Conservation (phyloP, 2,113 vertebrate genomes). For the Ochotona curzoniae region DNA sequence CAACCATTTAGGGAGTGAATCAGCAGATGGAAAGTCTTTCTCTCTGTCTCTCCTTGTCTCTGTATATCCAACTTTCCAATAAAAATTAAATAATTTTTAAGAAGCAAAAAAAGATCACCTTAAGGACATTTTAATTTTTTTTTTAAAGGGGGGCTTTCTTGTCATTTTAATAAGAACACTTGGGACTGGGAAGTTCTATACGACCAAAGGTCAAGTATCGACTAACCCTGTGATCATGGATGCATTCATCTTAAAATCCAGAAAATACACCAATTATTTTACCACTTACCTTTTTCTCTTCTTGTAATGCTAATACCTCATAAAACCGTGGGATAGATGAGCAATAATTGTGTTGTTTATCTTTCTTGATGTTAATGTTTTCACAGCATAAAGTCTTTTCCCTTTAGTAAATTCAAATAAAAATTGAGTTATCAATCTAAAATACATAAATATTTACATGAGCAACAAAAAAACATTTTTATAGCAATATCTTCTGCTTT, state of each 20-base stretch:
- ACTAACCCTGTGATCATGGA: conserved; percentile 47
- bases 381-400: conserved; percentile 83
- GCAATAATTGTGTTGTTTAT: conserved; percentile 81
- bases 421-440: conserved; percentile 81
- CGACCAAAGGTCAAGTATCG: not conserved
- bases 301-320: conserved; percentile 85
- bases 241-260: conserved; percentile 72
- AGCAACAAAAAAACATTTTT: conserved; percentile 40
- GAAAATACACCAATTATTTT: conserved; percentile 64
- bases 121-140: not conserved
- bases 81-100: too few relatives aligned
- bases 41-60: too few relatives aligned
- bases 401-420: conserved; percentile 84
- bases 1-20: too few relatives aligned
- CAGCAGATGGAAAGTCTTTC: too few relatives aligned
- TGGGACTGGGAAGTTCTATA: not conserved
- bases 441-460: conserved; percentile 50
- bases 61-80: too few relatives aligned
- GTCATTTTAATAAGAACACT: not conserved
- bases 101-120: not conserved
- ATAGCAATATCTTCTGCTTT: not conserved
- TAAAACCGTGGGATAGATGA: conserved; percentile 85
- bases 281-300: conserved; percentile 86
- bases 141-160: not conserved
- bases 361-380: conserved; percentile 88